Evolutionary conservation across 2,797 vertebrate species (phyloP).

Genomic region (Mormyrus hasselquistii): DNA sequence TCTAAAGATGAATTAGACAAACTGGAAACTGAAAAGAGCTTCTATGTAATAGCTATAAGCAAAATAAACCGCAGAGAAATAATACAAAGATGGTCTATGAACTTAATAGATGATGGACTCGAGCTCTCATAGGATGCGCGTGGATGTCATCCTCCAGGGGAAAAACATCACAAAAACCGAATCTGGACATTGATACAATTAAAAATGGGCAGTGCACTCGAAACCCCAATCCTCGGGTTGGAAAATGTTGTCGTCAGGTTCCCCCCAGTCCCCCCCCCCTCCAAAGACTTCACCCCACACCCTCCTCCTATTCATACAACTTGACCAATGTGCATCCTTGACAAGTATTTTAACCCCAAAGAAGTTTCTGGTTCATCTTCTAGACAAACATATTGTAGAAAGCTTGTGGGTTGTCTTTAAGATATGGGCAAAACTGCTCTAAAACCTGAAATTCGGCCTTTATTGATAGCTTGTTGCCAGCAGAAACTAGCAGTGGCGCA

Average conservation of each 20-base stretch:
- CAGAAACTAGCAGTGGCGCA: not conserved
- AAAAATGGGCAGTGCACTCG: not conserved
- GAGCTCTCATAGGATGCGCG: not conserved
- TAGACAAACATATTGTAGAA: not conserved
- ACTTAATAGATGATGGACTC: constrained; percentile 26
- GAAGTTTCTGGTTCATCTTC: not conserved
- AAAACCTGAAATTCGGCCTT: not conserved
- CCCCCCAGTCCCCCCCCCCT: not conserved
- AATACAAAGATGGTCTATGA: constrained; percentile 31
- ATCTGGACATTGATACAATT: not conserved
- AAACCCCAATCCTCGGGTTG: not conserved
- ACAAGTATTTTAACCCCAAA: constrained; percentile 27
- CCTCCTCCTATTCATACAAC: not conserved
- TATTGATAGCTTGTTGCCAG: not conserved
- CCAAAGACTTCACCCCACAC: not conserved
- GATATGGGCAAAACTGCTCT: not conserved
- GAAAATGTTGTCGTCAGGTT: not conserved
- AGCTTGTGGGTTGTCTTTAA: not conserved
- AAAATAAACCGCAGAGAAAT: constrained; percentile 28
- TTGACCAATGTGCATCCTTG: constrained; percentile 4
- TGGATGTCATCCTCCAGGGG: not conserved
- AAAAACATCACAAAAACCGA: not conserved
- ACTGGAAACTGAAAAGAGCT: constrained; percentile 27
- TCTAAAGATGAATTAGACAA: not conserved
- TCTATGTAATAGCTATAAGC: constrained; percentile 30